Conservation (phyloP, 2,797 vertebrate genomes). For the Lagorchestes hirsutus region DNA sequence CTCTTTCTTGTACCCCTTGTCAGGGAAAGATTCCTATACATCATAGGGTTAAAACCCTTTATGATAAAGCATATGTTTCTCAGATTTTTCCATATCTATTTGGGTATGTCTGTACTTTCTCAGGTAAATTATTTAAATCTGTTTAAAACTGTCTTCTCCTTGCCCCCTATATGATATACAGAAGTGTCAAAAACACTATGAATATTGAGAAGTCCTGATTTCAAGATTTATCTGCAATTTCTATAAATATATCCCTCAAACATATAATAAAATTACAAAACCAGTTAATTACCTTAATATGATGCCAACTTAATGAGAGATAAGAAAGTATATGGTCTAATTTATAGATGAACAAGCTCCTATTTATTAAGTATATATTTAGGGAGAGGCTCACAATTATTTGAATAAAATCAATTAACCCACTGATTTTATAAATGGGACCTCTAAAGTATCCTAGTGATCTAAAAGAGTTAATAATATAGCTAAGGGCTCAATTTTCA, state of each 20-base stretch:
- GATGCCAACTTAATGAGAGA: slow-evolving; percentile 11
- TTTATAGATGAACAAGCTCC: slow-evolving; percentile 9
- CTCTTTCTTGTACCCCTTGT: background rate
- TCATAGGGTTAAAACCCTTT: background rate
- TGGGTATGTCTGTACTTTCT: background rate
- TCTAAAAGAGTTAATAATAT: background rate
- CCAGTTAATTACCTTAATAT: slow-evolving; percentile 20
- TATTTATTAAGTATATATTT: slow-evolving; percentile 11
- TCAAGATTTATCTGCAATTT: background rate
- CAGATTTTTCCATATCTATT: background rate
- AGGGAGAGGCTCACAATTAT: slow-evolving; percentile 29
- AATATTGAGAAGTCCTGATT: background rate
- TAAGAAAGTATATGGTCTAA: background rate
- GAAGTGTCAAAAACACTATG: background rate
- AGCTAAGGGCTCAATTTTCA: background rate
- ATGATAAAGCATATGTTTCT: background rate
- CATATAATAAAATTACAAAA: slow-evolving; percentile 15
- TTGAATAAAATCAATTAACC: background rate
- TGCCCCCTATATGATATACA: background rate
- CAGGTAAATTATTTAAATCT: background rate
- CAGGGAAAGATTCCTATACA: background rate
- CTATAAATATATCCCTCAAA: slow-evolving; percentile 21
- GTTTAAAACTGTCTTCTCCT: background rate
- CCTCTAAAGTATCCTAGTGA: background rate
- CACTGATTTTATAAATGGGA: background rate